Conservation (phyloP, 2,888 invertebrate species). For the Eugnorisma glareosa region DNA sequence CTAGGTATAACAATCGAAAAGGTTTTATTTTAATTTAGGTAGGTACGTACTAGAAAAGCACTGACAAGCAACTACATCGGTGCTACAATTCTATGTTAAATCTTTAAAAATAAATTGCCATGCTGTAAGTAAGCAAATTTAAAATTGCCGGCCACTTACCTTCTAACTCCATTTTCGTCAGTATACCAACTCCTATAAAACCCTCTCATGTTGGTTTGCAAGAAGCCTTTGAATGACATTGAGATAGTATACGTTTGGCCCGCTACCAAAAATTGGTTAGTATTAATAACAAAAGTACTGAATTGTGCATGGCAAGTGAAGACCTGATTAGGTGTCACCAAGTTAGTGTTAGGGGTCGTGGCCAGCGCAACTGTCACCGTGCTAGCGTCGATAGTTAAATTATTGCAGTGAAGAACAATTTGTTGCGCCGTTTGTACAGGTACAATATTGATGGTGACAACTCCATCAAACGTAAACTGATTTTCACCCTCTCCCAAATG, state of each 20-base stretch:
- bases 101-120: neutral
- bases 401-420: slow-evolving; percentile 84
- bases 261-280: slow-evolving; percentile 62
- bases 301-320: slow-evolving; percentile 76
- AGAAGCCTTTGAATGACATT: slow-evolving; percentile 92
- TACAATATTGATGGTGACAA: slow-evolving; percentile 77
- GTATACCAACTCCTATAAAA: slow-evolving; percentile 90
- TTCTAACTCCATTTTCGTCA: neutral
- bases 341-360: slow-evolving; percentile 43
- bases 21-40: neutral
- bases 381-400: slow-evolving; percentile 77
- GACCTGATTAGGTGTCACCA: slow-evolving; percentile 66
- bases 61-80: neutral
- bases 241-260: slow-evolving; percentile 90
- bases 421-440: slow-evolving; percentile 71
- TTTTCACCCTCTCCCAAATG: slow-evolving; percentile 75
- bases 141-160: slow-evolving; percentile 1
- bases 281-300: slow-evolving; percentile 78
- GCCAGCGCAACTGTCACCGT: slow-evolving; percentile 77
- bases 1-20: neutral
- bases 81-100: neutral
- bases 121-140: neutral
- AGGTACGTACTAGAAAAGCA: neutral
- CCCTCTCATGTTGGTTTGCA: slow-evolving; percentile 94
- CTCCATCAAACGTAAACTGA: slow-evolving; percentile 85